Base-by-base conservation (phyloP, 2,888 invertebrate species). In the Tricholauxania praeusta region DNA sequence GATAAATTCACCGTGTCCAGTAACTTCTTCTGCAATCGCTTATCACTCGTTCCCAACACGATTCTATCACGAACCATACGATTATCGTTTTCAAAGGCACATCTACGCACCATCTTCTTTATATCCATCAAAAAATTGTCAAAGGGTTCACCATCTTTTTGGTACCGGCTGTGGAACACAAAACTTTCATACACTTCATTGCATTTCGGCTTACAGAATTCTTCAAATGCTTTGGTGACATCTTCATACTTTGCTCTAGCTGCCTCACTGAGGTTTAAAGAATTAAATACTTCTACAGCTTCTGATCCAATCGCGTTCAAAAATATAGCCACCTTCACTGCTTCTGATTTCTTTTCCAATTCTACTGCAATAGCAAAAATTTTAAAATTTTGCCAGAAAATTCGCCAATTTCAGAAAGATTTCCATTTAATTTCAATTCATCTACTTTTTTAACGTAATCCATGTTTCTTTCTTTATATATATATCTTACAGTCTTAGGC, bases 351-450 rank as follows among this genome's bases (percentile, higher is more conserved):
- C 17, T n/a, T 55, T n/a, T 14, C 55, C 55, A 55, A 22, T n/a
- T 55, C 55, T n/a, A 55, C 55, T 19, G 17, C 55, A n/a, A 55
- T 22, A 17, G 55, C 63, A 67, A 81, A 81, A 32, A 81, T 72
- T 60, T 78, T 52, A 64, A 78, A 80, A 57, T 77, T 78, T 74
- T 79, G 79, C 65, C 66, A 70, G 74, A 79, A 81, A 73, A 74
- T 76, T 65, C 74, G 71, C 80, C 79, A 82, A 53, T 79, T 72
- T 82, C 81, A 5, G 75, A 28, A 1, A 77, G 39, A 64, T 77
- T 77, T 55, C 76, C 78, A 48, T 69, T 72, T 32, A 78, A 28
- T 51, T 76, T 75, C n/a, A 78, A 64, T 68, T 76, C 55, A n/a
- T 55, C 55, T 3, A 55, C 55, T 55, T 55, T 32, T 32, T 55